Percentiles rank a stretch among this genome's conserved stretches.
These are phyloP conservation scores for Ptychochromis oligacanthus DNA, from an alignment of 2,113 vertebrate species.

Conservation along the genomic window DNA sequence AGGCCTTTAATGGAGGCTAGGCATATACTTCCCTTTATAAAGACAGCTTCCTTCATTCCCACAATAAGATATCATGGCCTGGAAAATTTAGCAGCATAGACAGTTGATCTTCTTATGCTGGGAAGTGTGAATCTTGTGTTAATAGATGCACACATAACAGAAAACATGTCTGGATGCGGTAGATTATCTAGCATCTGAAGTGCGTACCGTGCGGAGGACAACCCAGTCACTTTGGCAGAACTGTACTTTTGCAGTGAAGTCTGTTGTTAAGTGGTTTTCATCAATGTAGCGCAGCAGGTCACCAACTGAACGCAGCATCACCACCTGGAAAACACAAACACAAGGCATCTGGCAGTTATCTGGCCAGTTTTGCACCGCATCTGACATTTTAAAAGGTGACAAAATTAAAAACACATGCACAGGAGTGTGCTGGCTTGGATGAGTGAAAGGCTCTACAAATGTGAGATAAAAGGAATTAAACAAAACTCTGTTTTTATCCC, in stretches of 20 bases:
- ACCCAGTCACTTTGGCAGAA: conserved; percentile 95
- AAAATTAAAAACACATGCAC: background rate
- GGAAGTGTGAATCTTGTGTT: background rate
- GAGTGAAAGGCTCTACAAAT: background rate
- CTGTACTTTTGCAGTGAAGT: conserved; percentile 91
- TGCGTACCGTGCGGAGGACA: conserved; percentile 89
- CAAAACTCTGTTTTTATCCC: background rate
- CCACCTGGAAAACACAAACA: conserved; percentile 81
- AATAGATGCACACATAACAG: background rate
- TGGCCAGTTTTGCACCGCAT: background rate
- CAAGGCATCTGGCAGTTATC: background rate
- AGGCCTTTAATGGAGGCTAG: background rate
- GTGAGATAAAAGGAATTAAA: background rate
- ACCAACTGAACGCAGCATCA: conserved; percentile 95
- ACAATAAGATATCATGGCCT: background rate
- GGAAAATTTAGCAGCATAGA: conserved; percentile 2
- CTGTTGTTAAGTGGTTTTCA: conserved; percentile 90
- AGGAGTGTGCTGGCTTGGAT: background rate
- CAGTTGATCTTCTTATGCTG: background rate
- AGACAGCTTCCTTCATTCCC: background rate
- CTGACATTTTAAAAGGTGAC: background rate
- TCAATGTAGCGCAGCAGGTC: conserved; percentile 95
- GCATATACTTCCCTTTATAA: background rate
- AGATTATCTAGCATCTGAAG: background rate
- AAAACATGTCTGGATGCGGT: background rate